Base-by-base conservation (phyloP, 2,797 vertebrate species). In the Pangasius macronema region DNA sequence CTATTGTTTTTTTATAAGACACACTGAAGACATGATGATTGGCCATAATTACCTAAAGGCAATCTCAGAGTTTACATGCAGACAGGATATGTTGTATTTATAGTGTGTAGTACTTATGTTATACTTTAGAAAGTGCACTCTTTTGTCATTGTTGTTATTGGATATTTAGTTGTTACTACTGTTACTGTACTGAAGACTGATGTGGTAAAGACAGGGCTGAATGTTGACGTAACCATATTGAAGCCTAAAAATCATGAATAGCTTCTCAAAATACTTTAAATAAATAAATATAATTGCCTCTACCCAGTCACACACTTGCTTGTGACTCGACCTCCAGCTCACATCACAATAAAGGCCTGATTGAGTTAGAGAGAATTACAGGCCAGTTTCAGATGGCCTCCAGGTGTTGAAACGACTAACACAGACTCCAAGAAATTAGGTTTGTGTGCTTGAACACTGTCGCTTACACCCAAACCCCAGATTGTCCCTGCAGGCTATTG, bases 341-440 rank as follows among this genome's bases (percentile, higher is more conserved):
- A 82, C 68, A 88, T 86, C 88, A 86, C 88, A 88, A 88, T 86
- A 86, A 88, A 88, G 63, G 88, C 53, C 73, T 88, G 72, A 63
- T 86, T 88, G 88, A 88, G 85, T 88, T 88, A 86, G n/a, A 82
- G 63, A 33, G 63, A 82, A 88, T 87, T 77, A 65, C 27, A 70
- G 83, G 39, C 55, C 33, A 49, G n/a, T 88, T 87, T 83, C 16
- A 72, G 79, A 86, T 81, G 49, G 84, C 81, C 88, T 85, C 85
- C 83, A 83, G 87, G 75, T 86, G 75, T 84, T 8, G 5, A 70
- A n/a, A 85, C 46, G n/a, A 83, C 87, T 76, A 85, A 84, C 70
- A 87, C 73, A 61, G 89, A 86, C 89, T 85, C 85, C 39, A 30
- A 77, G 68, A 87, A 85, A 90, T 90, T 73, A 85, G 65, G 82